Base-by-base conservation (phyloP, 2,113 vertebrate genomes). In the Prietella phreatophila region DNA sequence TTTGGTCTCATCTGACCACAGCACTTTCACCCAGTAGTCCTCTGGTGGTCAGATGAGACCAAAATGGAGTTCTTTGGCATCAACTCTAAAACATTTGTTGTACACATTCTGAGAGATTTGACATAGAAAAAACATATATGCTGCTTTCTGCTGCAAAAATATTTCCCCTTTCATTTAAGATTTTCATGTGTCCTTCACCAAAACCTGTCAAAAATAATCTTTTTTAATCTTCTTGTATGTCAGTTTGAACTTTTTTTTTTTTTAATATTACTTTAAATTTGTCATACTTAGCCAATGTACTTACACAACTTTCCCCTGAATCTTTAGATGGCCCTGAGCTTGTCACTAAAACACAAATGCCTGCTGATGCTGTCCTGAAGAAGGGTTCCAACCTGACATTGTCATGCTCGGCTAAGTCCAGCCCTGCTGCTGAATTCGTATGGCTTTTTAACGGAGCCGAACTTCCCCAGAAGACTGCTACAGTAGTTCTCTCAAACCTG, bases 281-380 rank as follows among this genome's bases (percentile, higher is more conserved):
- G n/a, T 33, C n/a, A 20, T 47, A 22, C 17, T 22, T 58, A 42
- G 50, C 3, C 3, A 33, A 58, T 0, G 22, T 61, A 50, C 63
- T 60, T 15, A 75, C 33, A 14, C 53, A 42, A 61, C 39, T 8
- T 71, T 42, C 5, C 17, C 15, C 36, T 14, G 20, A 63, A 86
- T 78, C 82, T 87, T 50, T 89, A 96, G 95, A 94, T 20, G 95
- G 95, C 50, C 95, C 95, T 0, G 95, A 95, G 0, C 3, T 9
- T 0, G 63, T 93, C 63, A 10, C 3, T 22, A 27, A 93, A 82
- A 82, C 1, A 0, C 80, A 91, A 5, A 0, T 14, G 0, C 86
- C 56, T 0, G 0, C 10, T 1, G 7, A 20, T 0, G 0, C 1
- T 3, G 73, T 83, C 42, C 4, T 94, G 13, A 2, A 1, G 13